phyloP scores from a whole-genome alignment of 2,888 invertebrate genomes.

The Hedya salicella region DNA sequence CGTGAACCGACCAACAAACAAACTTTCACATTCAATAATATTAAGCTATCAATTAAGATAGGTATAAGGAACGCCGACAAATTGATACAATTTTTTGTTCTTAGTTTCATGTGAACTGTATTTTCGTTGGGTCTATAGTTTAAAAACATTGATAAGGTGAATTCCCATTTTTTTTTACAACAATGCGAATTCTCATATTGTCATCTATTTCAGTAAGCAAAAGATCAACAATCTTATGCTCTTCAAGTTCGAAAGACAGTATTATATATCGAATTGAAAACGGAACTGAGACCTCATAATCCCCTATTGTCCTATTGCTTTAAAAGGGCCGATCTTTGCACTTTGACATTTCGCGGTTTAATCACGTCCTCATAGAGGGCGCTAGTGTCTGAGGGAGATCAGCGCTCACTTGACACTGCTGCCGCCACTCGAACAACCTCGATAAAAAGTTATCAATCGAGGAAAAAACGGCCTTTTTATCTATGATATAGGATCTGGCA shows the following conservation, averaged over 20 bases:
- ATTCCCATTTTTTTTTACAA: too few species aligned
- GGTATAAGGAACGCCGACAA: too few species aligned
- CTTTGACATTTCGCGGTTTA: constrained; percentile 84
- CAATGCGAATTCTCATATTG: too few species aligned
- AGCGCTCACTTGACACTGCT: constrained; percentile 75
- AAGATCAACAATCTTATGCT: too few species aligned
- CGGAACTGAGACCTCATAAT: constrained; percentile 5
- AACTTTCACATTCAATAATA: too few species aligned
- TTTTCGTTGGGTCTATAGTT: too few species aligned
- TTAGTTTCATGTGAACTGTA: too few species aligned
- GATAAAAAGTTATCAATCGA: neutral
- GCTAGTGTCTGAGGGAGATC: constrained; percentile 66
- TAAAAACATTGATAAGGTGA: too few species aligned
- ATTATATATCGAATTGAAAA: constrained; percentile 10
- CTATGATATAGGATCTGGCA: neutral
- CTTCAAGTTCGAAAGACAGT: neutral
- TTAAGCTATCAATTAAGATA: too few species aligned
- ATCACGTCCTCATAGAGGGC: constrained; percentile 79
- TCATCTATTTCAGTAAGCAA: too few species aligned
- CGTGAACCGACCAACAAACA: too few species aligned
- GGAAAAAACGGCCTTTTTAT: neutral
- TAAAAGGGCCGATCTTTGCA: constrained; percentile 82
- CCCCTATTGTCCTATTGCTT: constrained; percentile 35
- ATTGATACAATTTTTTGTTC: too few species aligned
- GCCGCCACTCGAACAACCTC: constrained; percentile 63